These are phyloP conservation scores for Mormyrops boulengeri DNA, from an alignment of 2,797 vertebrate species.

Conservation along the genomic window DNA sequence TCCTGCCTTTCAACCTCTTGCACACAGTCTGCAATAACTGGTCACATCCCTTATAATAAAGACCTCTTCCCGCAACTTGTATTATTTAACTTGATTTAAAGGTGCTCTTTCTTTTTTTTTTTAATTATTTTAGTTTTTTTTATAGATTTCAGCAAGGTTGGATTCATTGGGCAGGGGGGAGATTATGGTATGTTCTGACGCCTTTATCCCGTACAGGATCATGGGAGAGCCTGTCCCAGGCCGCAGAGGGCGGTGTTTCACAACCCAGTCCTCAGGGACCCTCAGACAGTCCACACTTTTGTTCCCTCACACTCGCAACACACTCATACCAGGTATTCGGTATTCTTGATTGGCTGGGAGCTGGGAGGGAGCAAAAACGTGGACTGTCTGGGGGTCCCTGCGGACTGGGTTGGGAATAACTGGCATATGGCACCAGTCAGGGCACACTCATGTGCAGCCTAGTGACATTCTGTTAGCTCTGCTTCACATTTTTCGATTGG, in stretches of 20 bases:
- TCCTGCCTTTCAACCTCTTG: background rate
- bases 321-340: background rate
- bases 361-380: background rate
- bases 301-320: background rate
- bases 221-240: background rate
- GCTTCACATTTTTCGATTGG: background rate
- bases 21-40: background rate
- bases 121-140: background rate
- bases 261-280: background rate
- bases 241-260: background rate
- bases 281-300: background rate
- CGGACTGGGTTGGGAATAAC: background rate
- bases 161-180: background rate
- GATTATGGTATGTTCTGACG: background rate
- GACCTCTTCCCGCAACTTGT: background rate
- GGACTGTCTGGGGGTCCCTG: background rate
- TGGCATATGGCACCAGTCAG: background rate
- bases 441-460: background rate
- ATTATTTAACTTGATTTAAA: background rate
- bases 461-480: background rate
- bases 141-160: background rate
- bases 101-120: background rate
- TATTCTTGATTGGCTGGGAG: background rate
- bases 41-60: conserved; percentile 22
- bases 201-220: background rate